Conservation (phyloP, 2,797 vertebrate species). For the Argya squamiceps region DNA sequence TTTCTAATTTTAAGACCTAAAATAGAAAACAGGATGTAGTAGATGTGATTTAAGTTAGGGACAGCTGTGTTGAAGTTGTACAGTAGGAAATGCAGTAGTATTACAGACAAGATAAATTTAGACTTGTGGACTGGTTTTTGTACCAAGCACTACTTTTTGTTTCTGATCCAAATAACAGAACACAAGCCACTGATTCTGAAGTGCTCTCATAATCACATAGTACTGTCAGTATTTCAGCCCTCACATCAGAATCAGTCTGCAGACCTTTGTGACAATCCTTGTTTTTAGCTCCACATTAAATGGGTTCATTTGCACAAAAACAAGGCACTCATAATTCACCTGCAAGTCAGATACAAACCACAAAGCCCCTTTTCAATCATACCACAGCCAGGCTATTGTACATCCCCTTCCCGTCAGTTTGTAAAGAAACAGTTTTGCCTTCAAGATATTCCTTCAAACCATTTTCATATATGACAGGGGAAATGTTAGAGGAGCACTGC, state of each 20-base stretch:
- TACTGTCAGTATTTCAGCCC: not conserved
- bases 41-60: not conserved
- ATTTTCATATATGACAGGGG: not conserved
- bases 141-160: not conserved
- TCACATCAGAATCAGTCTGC: not conserved
- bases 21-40: not conserved
- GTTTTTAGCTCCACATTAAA: not conserved
- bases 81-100: not conserved
- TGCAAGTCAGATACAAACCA: not conserved
- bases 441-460: not conserved
- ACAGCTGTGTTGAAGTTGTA: not conserved
- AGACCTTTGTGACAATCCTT: not conserved
- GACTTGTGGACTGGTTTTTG: not conserved
- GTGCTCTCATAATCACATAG: not conserved
- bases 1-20: not conserved
- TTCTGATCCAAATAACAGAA: not conserved
- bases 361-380: not conserved
- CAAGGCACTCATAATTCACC: not conserved
- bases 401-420: not conserved
- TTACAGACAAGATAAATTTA: not conserved
- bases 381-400: not conserved
- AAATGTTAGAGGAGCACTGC: not conserved
- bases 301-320: not conserved
- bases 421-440: not conserved
- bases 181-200: not conserved